Evolutionary conservation across 2,888 invertebrate genomes (phyloP).

Genomic region (Cosmia trapezina): DNA sequence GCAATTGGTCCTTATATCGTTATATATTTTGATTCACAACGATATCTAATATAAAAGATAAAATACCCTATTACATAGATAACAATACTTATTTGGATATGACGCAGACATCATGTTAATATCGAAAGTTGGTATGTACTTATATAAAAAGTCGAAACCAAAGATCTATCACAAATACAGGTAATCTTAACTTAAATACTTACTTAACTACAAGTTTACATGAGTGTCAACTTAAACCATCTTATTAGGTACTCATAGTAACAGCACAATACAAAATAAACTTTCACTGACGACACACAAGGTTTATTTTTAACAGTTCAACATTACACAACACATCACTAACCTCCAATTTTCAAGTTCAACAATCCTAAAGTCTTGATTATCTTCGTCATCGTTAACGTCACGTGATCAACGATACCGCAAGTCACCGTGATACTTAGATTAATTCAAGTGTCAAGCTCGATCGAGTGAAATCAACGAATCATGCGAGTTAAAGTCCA

Average conservation of each 20-base stretch:
- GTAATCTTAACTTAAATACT: too few relatives aligned
- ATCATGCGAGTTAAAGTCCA: conserved; percentile 17
- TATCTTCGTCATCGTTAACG: conserved; percentile 68
- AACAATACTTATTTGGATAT: neutral
- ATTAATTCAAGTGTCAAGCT: conserved; percentile 4
- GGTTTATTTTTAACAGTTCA: conserved; percentile 24
- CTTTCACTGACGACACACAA: conserved; percentile 30
- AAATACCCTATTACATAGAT: conserved; percentile 18
- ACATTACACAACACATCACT: conserved; percentile 63
- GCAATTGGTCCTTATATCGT: conserved; percentile 1
- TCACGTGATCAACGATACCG: conserved; percentile 43
- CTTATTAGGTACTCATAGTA: neutral
- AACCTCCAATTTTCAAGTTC: conserved; percentile 78
- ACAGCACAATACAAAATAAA: conserved; percentile 23
- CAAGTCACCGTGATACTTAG: conserved; percentile 34
- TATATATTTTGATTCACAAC: conserved; percentile 2
- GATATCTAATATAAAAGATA: conserved; percentile 25
- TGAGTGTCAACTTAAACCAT: neutral
- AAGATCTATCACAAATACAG: neutral
- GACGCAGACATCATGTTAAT: conserved; percentile 1
- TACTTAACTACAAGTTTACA: neutral
- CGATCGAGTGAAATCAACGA: neutral
- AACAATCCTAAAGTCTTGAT: conserved; percentile 71
- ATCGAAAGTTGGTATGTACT: neutral
- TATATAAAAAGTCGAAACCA: neutral